Evolutionary conservation across 2,797 vertebrate species (phyloP).

Genomic region (Aphelocoma californica): DNA sequence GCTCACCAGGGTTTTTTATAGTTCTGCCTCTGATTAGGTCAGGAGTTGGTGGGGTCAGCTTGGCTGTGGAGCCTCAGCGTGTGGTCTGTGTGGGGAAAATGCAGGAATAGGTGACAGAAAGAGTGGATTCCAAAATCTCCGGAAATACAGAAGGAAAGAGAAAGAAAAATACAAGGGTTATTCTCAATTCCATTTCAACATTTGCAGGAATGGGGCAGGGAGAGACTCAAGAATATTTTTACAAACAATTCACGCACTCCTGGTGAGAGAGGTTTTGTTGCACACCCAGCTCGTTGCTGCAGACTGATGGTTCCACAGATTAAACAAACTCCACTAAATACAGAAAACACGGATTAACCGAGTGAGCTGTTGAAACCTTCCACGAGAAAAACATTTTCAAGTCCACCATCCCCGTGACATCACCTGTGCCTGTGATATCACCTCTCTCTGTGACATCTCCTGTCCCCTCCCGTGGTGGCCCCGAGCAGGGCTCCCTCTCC

Average conservation of each 20-base stretch:
- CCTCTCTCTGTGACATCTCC: too few species aligned
- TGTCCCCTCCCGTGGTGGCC: not conserved
- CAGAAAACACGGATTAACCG: not conserved
- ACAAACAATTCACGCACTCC: not conserved
- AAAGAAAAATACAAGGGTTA: too few species aligned
- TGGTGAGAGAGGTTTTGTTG: not conserved
- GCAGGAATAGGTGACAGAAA: fast-evolving
- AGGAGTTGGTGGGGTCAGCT: not conserved
- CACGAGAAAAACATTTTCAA: not conserved
- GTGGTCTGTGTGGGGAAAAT: fast-evolving
- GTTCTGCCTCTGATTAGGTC: not conserved
- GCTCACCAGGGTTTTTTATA: not conserved
- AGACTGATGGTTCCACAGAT: not conserved
- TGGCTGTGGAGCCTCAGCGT: fast-evolving
- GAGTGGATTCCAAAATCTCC: not conserved
- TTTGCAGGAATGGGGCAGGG: not conserved
- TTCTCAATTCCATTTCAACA: not conserved
- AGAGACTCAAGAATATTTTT: not conserved
- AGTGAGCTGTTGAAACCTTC: not conserved
- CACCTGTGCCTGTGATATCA: fast-evolving
- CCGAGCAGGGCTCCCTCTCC: not conserved
- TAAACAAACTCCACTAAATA: not conserved
- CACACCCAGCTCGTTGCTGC: not conserved
- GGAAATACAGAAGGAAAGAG: fast-evolving
- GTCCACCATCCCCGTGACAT: not conserved